Evolutionary conservation across 2,797 vertebrate species (phyloP), one percentile per base, ranked within the genome.

Genomic region (Sebastes matsubarae): DNA sequence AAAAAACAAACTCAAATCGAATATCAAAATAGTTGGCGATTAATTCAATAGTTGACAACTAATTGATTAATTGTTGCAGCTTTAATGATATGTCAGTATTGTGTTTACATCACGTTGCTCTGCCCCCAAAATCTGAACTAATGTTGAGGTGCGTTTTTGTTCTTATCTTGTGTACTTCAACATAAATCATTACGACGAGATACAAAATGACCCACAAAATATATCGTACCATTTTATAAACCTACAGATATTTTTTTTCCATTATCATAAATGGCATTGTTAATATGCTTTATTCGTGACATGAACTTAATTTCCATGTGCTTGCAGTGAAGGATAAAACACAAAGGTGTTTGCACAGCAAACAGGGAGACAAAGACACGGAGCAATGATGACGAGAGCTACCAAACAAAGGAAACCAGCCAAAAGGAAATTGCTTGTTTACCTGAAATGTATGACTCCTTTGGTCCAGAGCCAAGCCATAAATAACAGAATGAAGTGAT

Each of bases 401-500:
- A 25, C 70, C 74, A 85, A 87, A 85, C 77, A 90, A 84, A 85
- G 80, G 70, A 77, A 81, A 75, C 42, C 67, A 72, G 84, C 74
- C 81, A 79, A 84, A 66, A 73, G 83, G 84, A 90, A 90, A 88
- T 81, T 77, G 70, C 73, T 63, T 91, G 68, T 93, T 91, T 90
- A 81, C 75, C 68, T 68, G 67, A 84, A 71, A 84, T 72, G 24
- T 76, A 60, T 73, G 72, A 76, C 72, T 83, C 65, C 63, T 80
- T 81, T 84, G 54, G 89, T 81, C 71, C 1, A 9, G 4, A 89
- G 79, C 77, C 81, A 75, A 70, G 25, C 68, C 72, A 79, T 84
- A 80, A 89, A 91, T 84, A 81, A 80, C 67, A 32, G 63, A 77
- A 81, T 70, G 22, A 84, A 80, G 42, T 78, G 13, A 75, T 89